Conservation (phyloP, 2,888 invertebrate species). For the Argyra leucocephala region DNA sequence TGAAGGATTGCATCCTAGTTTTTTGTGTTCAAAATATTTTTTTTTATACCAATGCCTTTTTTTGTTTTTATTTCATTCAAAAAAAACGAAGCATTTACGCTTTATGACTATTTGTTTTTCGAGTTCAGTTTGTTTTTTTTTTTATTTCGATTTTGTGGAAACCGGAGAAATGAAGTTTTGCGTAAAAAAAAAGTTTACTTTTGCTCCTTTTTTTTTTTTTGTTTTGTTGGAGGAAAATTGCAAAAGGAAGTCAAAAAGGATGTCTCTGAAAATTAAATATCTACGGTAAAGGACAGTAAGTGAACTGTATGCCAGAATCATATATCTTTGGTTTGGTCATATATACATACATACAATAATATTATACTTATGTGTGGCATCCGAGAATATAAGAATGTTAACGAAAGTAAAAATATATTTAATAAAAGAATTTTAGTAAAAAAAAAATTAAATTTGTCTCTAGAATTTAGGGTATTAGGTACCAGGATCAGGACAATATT, state of each 20-base stretch:
- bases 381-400: no score
- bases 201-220: neutral
- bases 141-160: neutral
- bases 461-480: neutral
- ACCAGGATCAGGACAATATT: neutral
- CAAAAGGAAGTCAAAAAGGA: slow-evolving; percentile 1
- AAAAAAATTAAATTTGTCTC: neutral
- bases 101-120: neutral
- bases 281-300: slow-evolving; percentile 1
- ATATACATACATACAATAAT: neutral
- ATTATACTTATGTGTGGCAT: no score
- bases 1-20: slow-evolving; percentile 4
- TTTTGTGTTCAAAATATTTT: neutral
- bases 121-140: neutral
- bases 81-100: neutral
- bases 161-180: neutral
- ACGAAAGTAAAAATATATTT: no score
- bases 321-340: neutral
- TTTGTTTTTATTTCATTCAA: neutral
- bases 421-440: no score
- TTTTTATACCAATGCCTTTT: neutral
- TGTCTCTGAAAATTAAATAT: neutral
- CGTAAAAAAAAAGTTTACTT: neutral
- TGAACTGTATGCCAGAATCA: neutral
- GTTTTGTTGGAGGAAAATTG: neutral